Evolutionary conservation across 1,140 invertebrate genomes (phyloP), one percentile per base, ranked within the genome.

Genomic region (Diorhabda elongata): DNA sequence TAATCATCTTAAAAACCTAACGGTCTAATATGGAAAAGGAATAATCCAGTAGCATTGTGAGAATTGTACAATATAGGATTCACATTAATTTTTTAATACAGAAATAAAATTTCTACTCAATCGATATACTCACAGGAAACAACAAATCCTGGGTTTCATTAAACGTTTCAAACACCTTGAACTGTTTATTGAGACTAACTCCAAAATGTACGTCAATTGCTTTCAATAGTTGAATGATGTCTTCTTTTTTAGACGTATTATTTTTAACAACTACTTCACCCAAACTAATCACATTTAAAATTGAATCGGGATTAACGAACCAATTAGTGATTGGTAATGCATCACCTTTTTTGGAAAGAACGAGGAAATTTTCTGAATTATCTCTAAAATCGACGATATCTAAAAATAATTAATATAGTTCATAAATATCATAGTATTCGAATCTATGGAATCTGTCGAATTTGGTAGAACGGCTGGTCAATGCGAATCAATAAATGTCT

Each of bases 231-330:
- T 73, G 44, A 42, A 65, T 64, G 58, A 75, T 73, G 64, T 78
- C 73, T 41, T 66, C 64, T 63, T 71, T 73, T 69, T 72, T 76
- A 5, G 62, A 5, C 64, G 47, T 73, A 58, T 71, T 82, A 78
- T 80, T 80, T 71, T 81, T 82, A 4, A 79, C 69, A 5, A 83
- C 75, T 66, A 89, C 83, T 78, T 88, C 87, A 58, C 85, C 85
- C 64, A 87, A 85, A 2, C 87, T 85, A 3, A 87, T 84, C 5
- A 83, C 78, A 0, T 85, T 83, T 5, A 89, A 77, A 2, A 86
- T 41, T 42, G 66, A 44, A 42, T 42, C 44, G 5, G 41, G 56
- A n/a, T 42, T 47, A n/a, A 42, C 47, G 4, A 52, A 52, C 47
- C 47, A 52, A 4, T 8, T 8, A n/a, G 6, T 4, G 2, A n/a